These are phyloP conservation scores for Bradypodion pumilum DNA, from an alignment of 2,797 vertebrate genomes.

Conservation along the genomic window DNA sequence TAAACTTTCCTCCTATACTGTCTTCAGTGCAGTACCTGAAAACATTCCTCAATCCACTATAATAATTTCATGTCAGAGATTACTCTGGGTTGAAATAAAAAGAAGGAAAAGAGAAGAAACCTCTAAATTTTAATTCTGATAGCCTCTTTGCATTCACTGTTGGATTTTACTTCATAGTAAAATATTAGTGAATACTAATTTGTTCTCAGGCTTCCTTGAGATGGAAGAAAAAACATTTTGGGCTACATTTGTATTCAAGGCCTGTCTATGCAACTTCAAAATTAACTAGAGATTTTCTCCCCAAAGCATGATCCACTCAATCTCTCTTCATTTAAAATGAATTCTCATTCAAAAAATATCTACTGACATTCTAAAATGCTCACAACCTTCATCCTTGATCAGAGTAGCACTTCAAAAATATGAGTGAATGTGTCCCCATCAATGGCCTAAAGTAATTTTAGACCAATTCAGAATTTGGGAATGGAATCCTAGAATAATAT, in stretches of 20 bases:
- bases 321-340: slow-evolving; percentile 21
- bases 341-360: slow-evolving; percentile 8
- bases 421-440: slow-evolving; percentile 31
- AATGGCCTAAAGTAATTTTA: slow-evolving; percentile 16
- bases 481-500: not conserved
- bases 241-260: slow-evolving; percentile 4
- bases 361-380: not conserved
- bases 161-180: accelerated
- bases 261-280: slow-evolving; percentile 21
- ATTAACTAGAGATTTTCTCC: slow-evolving; percentile 19
- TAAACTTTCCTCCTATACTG: not conserved
- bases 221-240: not conserved
- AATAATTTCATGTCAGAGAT: too few relatives aligned
- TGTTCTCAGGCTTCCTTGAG: not conserved
- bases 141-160: not conserved
- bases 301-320: slow-evolving; percentile 11
- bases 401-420: slow-evolving; percentile 35
- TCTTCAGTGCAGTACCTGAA: not conserved
- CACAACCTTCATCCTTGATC: not conserved
- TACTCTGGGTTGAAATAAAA: too few relatives aligned
- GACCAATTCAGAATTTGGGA: not conserved
- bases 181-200: slow-evolving; percentile 16
- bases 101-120: not conserved
- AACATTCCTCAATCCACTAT: not conserved
- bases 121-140: not conserved